Evolutionary conservation across 1,140 invertebrate species (phyloP).

Genomic region (Drosophila watanabei): DNA sequence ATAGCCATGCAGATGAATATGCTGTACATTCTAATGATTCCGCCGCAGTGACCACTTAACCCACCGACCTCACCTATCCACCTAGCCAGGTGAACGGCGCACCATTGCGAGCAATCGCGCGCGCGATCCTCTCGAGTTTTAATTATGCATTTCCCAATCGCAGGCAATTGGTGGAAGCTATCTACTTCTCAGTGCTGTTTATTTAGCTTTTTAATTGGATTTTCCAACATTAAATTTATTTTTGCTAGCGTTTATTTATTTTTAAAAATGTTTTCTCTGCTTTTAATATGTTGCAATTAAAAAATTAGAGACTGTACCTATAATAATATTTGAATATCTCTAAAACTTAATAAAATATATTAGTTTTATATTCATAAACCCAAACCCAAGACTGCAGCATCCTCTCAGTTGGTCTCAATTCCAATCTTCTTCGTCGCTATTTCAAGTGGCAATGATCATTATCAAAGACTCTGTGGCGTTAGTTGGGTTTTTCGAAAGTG

Average conservation of each 20-base stretch:
- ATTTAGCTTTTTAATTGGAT: constrained; percentile 3
- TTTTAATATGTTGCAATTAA: neutral
- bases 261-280: too few species aligned
- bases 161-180: constrained; percentile 34
- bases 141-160: constrained; percentile 71
- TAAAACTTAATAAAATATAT: neutral
- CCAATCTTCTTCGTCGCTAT: constrained; percentile 23
- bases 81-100: constrained; percentile 54
- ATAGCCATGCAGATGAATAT: constrained; percentile 40
- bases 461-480: constrained; percentile 56
- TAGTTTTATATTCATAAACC: neutral
- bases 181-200: constrained; percentile 24
- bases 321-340: neutral
- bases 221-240: neutral
- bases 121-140: constrained; percentile 49
- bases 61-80: constrained; percentile 37
- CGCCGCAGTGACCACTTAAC: constrained; percentile 17
- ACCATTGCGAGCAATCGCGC: constrained; percentile 1
- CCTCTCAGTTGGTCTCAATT: constrained; percentile 23
- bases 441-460: constrained; percentile 66
- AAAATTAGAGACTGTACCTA: neutral
- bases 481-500: constrained; percentile 69
- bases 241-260: too few species aligned
- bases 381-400: constrained; percentile 16
- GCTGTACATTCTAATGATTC: constrained; percentile 68